Evolutionary conservation across 1,140 invertebrate species (phyloP).

Genomic region (Colletes latitarsis): DNA sequence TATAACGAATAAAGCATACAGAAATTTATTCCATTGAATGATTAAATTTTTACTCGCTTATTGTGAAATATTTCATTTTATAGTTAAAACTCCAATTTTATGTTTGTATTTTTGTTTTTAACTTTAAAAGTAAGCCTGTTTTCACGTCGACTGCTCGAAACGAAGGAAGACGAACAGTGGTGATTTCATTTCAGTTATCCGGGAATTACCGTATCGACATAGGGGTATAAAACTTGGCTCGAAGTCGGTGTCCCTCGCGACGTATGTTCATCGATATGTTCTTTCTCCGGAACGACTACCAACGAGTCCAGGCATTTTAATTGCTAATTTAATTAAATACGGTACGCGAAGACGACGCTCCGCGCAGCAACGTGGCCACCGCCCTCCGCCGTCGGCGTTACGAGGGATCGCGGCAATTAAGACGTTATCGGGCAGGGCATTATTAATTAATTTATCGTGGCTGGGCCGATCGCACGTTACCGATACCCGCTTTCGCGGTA

Average conservation of each 20-base stretch:
- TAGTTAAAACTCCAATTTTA: too few species aligned
- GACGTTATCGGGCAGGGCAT: slow-evolving; percentile 71
- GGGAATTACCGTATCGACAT: too few species aligned
- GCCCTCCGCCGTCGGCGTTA: neutral
- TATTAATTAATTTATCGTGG: slow-evolving; percentile 75
- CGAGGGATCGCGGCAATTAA: slow-evolving; percentile 68
- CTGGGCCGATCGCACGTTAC: slow-evolving; percentile 42
- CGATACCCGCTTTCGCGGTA: slow-evolving; percentile 39
- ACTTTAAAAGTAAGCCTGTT: too few species aligned
- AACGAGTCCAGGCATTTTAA: slow-evolving; percentile 68
- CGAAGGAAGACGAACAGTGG: too few species aligned
- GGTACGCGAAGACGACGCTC: slow-evolving; percentile 30
- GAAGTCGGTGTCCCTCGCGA: neutral
- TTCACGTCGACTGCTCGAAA: too few species aligned
- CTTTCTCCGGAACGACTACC: slow-evolving; percentile 3
- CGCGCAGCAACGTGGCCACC: slow-evolving; percentile 1
- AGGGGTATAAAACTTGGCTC: too few species aligned
- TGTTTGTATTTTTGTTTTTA: too few species aligned
- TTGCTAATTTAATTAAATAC: slow-evolving; percentile 77
- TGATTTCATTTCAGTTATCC: too few species aligned
- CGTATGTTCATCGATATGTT: slow-evolving; percentile 20
- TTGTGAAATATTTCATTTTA: too few species aligned
- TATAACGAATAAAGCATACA: too few species aligned
- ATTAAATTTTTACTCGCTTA: too few species aligned
- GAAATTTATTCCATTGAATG: too few species aligned